phyloP scores from a whole-genome alignment of 2,888 invertebrate genomes.

The Digitonthophagus gazella region DNA sequence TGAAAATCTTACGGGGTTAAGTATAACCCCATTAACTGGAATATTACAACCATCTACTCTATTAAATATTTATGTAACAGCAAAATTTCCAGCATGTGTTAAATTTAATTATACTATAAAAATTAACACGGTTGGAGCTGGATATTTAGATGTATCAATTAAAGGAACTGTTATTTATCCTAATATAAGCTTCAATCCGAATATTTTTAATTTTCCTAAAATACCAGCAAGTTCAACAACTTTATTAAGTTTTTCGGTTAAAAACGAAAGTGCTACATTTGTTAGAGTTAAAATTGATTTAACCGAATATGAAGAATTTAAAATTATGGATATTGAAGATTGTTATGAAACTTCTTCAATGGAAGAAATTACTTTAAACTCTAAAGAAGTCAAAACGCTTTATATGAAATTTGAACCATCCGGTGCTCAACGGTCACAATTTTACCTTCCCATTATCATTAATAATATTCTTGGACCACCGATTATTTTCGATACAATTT shows the following conservation, averaged over 20 bases:
- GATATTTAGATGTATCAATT: not conserved
- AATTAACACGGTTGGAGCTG: not conserved
- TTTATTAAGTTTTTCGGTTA: not conserved
- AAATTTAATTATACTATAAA: not conserved
- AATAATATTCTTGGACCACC: slow-evolving; percentile 8
- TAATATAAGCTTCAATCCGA: not conserved
- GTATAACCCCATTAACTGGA: not conserved
- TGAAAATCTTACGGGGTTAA: not conserved
- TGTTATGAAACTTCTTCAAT: not conserved
- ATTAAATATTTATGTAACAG: not conserved
- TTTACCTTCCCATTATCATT: slow-evolving; percentile 2
- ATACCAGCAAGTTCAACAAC: not conserved
- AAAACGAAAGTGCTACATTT: not conserved
- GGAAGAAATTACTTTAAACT: not conserved
- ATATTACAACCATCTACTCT: not conserved
- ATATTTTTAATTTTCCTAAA: not conserved
- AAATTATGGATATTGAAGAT: not conserved
- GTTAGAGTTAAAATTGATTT: not conserved
- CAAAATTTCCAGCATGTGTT: not conserved
- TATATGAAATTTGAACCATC: not conserved
- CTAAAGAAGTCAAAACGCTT: not conserved
- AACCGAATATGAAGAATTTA: not conserved
- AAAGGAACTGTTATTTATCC: slow-evolving; percentile 3
- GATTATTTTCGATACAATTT: not conserved
- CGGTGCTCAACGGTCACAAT: not conserved